These are phyloP conservation scores for Anastrepha obliqua DNA, from an alignment of 1,140 invertebrate species.

Conservation along the genomic window DNA sequence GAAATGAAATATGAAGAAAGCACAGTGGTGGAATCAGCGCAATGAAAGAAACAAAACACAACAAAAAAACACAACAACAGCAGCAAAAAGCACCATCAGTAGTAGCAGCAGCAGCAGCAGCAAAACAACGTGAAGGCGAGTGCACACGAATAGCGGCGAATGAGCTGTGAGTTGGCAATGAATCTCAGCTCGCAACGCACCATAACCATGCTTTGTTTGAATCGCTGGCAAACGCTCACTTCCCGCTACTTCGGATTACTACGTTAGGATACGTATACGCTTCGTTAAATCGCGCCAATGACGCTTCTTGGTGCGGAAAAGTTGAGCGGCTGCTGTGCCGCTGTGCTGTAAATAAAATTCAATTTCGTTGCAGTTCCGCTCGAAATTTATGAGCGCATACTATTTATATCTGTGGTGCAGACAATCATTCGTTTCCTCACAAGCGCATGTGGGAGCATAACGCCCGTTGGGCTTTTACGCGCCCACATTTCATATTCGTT, in stretches of 20 bases:
- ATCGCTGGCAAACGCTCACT: not conserved
- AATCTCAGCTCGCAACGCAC: not conserved
- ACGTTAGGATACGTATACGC: conserved; percentile 27
- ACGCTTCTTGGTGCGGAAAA: not conserved
- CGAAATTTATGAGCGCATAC: conserved; percentile 41
- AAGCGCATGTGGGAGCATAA: not conserved
- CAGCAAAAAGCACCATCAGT: not conserved
- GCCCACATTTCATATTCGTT: conserved; percentile 39
- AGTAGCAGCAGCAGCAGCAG: not conserved
- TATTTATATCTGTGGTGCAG: not conserved
- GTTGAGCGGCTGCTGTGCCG: not conserved
- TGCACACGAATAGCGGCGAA: conserved; percentile 31
- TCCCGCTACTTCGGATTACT: conserved; percentile 11
- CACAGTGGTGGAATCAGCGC: not conserved
- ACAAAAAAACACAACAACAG: not conserved
- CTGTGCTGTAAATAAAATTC: conserved; percentile 43
- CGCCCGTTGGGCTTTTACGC: conserved; percentile 31
- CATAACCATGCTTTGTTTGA: not conserved
- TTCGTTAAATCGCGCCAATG: conserved; percentile 19
- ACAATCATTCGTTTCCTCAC: conserved; percentile 1
- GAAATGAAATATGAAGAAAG: conserved; percentile 44
- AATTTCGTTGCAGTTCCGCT: conserved; percentile 45
- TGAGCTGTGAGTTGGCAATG: conserved; percentile 19
- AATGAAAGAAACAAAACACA: not conserved
- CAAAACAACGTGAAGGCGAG: conserved; percentile 30